Evolutionary conservation across 2,888 invertebrate genomes (phyloP).

Genomic region (Leptopilina syphax): DNA sequence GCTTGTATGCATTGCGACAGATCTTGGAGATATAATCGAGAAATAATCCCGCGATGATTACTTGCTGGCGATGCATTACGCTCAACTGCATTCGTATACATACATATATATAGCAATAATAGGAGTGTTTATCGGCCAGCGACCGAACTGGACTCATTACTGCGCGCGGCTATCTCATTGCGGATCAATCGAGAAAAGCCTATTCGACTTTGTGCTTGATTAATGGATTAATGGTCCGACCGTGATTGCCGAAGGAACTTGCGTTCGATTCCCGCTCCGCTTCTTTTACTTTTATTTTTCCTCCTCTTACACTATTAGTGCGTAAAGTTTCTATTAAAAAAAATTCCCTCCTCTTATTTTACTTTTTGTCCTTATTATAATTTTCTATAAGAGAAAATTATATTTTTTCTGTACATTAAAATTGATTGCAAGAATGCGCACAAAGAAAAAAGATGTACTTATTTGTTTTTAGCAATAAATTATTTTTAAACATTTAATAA

Average conservation of each 20-base stretch:
- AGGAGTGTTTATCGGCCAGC: slow-evolving; percentile 56
- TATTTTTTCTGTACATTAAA: too few relatives aligned
- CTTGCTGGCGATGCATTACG: slow-evolving; percentile 11
- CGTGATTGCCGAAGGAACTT: slow-evolving; percentile 26
- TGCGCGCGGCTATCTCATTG: slow-evolving; percentile 67
- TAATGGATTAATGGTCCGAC: slow-evolving; percentile 68
- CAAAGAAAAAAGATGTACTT: too few relatives aligned
- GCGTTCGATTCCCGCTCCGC: slow-evolving; percentile 49
- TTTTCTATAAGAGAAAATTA: too few relatives aligned
- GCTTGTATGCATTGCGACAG: slow-evolving; percentile 50
- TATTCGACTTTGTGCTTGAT: slow-evolving; percentile 70
- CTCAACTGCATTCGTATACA: slow-evolving; percentile 37
- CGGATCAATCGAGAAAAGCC: slow-evolving; percentile 67
- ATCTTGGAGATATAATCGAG: slow-evolving; percentile 53
- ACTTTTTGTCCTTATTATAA: slow-evolving; percentile 13
- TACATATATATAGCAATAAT: slow-evolving; percentile 41
- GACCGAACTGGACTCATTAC: slow-evolving; percentile 68
- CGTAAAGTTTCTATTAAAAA: too few relatives aligned
- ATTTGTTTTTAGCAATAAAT: too few relatives aligned
- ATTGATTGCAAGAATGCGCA: too few relatives aligned
- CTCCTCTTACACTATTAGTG: slow-evolving; percentile 32
- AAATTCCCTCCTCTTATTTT: slow-evolving; percentile 51
- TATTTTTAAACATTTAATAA: too few relatives aligned
- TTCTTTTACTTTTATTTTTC: slow-evolving; percentile 50
- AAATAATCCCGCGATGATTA: slow-evolving; percentile 50